A percentile compares a stretch with the other conserved stretches of the same genome.
Evolutionary conservation across 2,888 invertebrate species (phyloP).

Genomic region (Omphaloscelis lunosa): DNA sequence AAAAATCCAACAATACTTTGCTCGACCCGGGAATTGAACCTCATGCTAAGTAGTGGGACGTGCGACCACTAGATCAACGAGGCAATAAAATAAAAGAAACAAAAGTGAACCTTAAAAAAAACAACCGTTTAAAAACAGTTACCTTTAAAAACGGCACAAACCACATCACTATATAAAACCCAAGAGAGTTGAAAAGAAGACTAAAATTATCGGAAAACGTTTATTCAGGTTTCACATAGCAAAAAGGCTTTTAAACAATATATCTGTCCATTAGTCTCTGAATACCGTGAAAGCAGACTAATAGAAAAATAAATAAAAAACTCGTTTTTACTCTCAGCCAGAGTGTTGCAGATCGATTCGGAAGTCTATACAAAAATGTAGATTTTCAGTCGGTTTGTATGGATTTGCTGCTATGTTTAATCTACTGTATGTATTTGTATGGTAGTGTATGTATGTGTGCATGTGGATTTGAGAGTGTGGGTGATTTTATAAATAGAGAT

Average conservation of each 20-base stretch:
- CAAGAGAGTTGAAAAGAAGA: conserved; percentile 18
- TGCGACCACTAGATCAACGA: too few species aligned
- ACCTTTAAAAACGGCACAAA: neutral
- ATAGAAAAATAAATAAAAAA: conserved; percentile 63
- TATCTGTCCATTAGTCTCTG: conserved; percentile 67
- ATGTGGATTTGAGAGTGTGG: too few species aligned
- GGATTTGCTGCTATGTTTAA: conserved; percentile 18
- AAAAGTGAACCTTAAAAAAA: neutral
- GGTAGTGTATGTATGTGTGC: neutral
- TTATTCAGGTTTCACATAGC: conserved; percentile 50
- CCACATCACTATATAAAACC: conserved; percentile 1
- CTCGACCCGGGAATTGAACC: too few species aligned
- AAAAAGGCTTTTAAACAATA: conserved; percentile 69
- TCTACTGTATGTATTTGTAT: neutral
- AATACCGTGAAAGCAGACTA: conserved; percentile 60
- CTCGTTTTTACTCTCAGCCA: conserved; percentile 57
- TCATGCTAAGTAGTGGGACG: too few species aligned
- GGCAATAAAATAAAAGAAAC: too few species aligned
- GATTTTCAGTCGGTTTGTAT: conserved; percentile 31
- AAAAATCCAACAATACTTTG: too few species aligned
- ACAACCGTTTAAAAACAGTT: neutral
- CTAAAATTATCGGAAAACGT: conserved; percentile 32
- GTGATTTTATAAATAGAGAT: neutral
- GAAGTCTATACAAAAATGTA: conserved; percentile 33
- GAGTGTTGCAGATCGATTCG: conserved; percentile 67